Evolutionary conservation across 2,113 vertebrate genomes (phyloP), one percentile per base, ranked within the genome.

Genomic region (Zosterops pallidus): DNA sequence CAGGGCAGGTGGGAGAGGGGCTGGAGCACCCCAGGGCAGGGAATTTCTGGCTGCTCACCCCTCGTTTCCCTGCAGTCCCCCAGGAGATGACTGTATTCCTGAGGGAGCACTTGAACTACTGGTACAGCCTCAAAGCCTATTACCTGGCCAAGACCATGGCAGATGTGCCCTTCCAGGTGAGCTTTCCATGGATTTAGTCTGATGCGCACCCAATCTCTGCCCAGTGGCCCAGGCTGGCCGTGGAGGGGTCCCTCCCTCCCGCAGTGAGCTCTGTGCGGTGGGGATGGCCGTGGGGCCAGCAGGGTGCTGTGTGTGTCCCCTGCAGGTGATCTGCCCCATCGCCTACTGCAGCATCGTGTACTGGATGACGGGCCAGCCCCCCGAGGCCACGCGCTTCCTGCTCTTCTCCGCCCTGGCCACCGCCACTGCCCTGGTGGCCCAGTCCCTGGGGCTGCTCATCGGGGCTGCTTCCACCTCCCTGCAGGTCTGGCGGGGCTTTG

Each of bases 301-400:
- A 19, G 44, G 46, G 57, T 0, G 3, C 3, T 46, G 16, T 37
- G 55, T 59, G 12, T 37, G 12, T 60, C 55, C 41, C 79, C 88
- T 64, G 5, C 97, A 99, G 99, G 97, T 99, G 65, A 96, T 99
- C 85, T 99, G 99, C 97, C 99, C 99, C 1, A 98, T 99, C 20
- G 98, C 99, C 10, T 99, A 99, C 97, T 99, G 99, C 97, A 99
- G 99, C 95, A 99, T 99, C 24, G 99, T 99, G 57, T 99, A 99
- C 98, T 99, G 99, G 99, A 99, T 99, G 99, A 99, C 99, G 1
- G 98, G 98, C n/a, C 99, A 99, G 95, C 99, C 99, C 4, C 98
- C 99, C 0, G 99, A 99, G 92, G 99, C 98, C 8, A 94, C 96
- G 2, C 98, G 99, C 59, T 99, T 99, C 97, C 97, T 99, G 67